Base-by-base conservation (phyloP, 2,113 vertebrate genomes). In the Oreochromis spilurus region DNA sequence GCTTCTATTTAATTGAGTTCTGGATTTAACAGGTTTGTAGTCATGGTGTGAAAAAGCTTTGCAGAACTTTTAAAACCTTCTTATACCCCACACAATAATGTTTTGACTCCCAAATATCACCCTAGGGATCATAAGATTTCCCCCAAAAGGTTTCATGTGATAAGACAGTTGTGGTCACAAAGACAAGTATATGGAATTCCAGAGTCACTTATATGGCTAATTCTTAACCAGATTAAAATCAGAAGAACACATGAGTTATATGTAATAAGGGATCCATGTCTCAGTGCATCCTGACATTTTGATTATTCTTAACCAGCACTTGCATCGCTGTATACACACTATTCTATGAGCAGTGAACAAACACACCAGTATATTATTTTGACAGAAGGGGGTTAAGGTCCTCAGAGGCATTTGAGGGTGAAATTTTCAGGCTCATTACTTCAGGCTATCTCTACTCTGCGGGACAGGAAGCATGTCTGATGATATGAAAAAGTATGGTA, bases 351-450 rank as follows among this genome's bases (percentile, higher is more conserved):
- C 43, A 4, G 4, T n/a, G 26, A 26, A 58, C 40, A 81, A 12
- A 34, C 38, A 75, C 38, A 38, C 12, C 16, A 31, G 10, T 17
- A 9, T 13, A 36, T 72, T 52, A 62, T 31, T 65, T 26, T 38
- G 10, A 53, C 24, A 26, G 36, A 70, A 5, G 52, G 38, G 50
- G 21, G 12, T 4, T 45, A 5, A 70, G 40, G 26, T 54, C 78
- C 48, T 83, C 34, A 85, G 50, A 81, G 40, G 6, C 45, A 26
- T 38, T 53, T 88, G 62, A 90, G 91, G 88, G 87, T 92, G 79
- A 90, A 89, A 48, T n/a, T 58, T 80, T 82, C 17, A 26, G 50
- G 19, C 40, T 72, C 26, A n/a, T 40, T 29, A 5, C 52, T 79
- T 45, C 50, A 79, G 75, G 75, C 16, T 58, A 16, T 82, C 67